Conservation (phyloP, 2,797 vertebrate species). For the Pangasius djambal region DNA sequence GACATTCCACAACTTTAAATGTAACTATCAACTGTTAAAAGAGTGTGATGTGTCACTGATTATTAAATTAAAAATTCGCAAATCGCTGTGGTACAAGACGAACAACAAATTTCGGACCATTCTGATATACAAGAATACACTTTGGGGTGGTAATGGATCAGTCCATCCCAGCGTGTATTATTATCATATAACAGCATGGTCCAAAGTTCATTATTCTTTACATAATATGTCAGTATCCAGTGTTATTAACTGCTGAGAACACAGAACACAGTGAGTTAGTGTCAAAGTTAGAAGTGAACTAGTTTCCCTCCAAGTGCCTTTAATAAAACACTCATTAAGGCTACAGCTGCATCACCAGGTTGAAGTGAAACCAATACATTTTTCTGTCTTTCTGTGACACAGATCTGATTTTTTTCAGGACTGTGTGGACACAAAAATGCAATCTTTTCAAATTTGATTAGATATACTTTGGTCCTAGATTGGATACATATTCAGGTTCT, state of each 20-base stretch:
- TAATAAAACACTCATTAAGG: not conserved
- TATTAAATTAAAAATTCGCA: too few relatives aligned
- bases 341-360: not conserved
- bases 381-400: not conserved
- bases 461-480: too few relatives aligned
- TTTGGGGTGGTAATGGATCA: not conserved
- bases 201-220: not conserved
- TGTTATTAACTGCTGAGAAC: not conserved
- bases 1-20: too few relatives aligned
- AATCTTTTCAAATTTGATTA: not conserved
- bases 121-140: too few relatives aligned
- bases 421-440: not conserved
- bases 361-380: not conserved
- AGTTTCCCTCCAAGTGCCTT: not conserved
- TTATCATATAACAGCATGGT: not conserved
- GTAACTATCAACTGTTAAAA: too few relatives aligned
- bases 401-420: not conserved
- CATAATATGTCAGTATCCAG: not conserved
- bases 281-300: not conserved
- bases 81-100: too few relatives aligned
- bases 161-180: too few relatives aligned
- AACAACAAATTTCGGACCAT: too few relatives aligned
- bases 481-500: not conserved
- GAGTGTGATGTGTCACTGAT: too few relatives aligned
- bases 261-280: not conserved